Conservation (phyloP, 2,113 vertebrate genomes). For the Scomber scombrus region DNA sequence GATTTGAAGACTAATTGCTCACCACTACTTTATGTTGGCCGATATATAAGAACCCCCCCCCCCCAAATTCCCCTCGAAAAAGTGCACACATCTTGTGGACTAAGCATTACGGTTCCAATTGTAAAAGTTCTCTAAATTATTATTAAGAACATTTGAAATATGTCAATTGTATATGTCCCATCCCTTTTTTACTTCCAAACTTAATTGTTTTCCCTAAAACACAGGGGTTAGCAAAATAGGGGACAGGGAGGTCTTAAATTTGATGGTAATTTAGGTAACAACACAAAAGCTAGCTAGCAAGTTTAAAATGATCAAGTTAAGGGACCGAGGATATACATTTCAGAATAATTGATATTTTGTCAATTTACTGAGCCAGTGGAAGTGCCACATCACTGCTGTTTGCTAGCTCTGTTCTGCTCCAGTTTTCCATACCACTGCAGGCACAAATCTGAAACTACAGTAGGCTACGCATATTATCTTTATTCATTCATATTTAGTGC, state of each 20-base stretch:
- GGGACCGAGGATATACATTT: no score
- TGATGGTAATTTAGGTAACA: no score
- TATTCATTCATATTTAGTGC: not conserved
- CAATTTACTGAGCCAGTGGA: no score
- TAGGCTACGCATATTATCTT: no score
- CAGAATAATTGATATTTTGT: no score
- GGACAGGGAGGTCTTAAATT: no score
- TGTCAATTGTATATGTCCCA: not conserved
- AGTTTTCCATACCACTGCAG: not conserved
- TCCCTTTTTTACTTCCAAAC: no score
- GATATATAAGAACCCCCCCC: not conserved
- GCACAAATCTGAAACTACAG: not conserved
- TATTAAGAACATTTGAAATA: not conserved
- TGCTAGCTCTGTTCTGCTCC: not conserved
- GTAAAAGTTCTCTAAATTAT: constrained; percentile 2
- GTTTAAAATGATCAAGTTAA: no score
- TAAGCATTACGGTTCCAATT: not conserved
- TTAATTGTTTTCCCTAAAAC: no score
- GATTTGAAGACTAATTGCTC: not conserved
- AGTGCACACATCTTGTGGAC: not conserved
- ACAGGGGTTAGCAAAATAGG: no score
- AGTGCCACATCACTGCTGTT: no score
- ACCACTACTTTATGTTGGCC: not conserved
- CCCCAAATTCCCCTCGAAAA: not conserved
- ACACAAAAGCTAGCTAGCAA: no score